Conservation (phyloP, 2,113 vertebrate species). For the Chroicocephalus ridibundus region DNA sequence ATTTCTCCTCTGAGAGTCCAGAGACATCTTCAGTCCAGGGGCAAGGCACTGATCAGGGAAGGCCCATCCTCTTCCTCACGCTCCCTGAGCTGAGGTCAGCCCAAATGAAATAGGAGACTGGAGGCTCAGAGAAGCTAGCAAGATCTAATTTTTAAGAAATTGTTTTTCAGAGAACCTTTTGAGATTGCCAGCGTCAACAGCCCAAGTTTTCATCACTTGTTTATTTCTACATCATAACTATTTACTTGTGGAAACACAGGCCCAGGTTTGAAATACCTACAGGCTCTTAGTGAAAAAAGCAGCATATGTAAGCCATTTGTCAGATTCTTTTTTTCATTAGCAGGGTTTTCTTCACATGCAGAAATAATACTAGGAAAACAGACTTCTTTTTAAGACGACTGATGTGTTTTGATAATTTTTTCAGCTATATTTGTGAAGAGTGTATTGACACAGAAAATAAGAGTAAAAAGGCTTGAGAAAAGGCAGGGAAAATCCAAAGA, state of each 20-base stretch:
- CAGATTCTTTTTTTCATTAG: background rate
- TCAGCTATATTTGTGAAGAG: background rate
- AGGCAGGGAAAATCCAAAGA: background rate
- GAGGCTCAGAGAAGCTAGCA: background rate
- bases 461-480: background rate
- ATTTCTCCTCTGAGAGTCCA: background rate
- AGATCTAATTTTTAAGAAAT: background rate
- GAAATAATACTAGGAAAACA: background rate
- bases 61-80: background rate
- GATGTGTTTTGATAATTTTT: background rate
- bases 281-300: background rate
- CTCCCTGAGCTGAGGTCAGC: background rate
- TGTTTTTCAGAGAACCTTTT: background rate
- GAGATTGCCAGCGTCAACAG: background rate
- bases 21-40: background rate
- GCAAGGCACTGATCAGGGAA: background rate
- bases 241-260: background rate
- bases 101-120: background rate
- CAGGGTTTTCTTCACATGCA: background rate
- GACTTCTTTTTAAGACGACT: background rate
- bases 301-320: background rate
- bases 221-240: background rate
- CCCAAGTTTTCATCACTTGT: background rate
- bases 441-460: background rate
- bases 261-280: background rate